Evolutionary conservation across 2,797 vertebrate genomes (phyloP).

Genomic region (Myoxocephalus aenaeus): DNA sequence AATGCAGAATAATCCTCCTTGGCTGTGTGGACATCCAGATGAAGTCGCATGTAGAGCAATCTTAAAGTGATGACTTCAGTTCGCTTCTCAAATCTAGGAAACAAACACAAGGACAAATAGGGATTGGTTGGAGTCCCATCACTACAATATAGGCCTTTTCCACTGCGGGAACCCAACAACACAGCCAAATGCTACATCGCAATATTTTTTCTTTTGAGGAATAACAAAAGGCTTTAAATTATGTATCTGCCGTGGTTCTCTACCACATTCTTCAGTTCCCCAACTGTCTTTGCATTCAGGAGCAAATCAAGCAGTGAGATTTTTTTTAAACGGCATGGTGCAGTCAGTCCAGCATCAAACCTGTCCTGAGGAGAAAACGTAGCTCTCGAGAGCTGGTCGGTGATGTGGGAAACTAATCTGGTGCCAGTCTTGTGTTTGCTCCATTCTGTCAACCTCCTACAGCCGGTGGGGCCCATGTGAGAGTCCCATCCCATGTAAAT

Average conservation of each 20-base stretch:
- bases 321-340: no score
- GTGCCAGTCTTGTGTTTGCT: no score
- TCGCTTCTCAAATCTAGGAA: conserved; percentile 26
- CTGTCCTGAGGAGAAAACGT: background rate
- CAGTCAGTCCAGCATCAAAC: background rate
- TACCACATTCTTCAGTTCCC: background rate
- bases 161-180: background rate
- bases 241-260: background rate
- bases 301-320: no score
- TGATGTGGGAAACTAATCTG: background rate
- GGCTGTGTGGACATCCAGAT: background rate
- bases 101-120: conserved; percentile 20
- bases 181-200: background rate
- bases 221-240: background rate
- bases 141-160: background rate
- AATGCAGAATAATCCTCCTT: background rate
- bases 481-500: background rate
- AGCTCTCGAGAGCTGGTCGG: no score
- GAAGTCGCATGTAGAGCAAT: conserved; percentile 11
- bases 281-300: background rate
- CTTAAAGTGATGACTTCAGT: conserved; percentile 20
- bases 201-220: background rate
- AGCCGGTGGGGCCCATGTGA: background rate
- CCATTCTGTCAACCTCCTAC: no score
- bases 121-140: background rate